Evolutionary conservation across 2,888 invertebrate species (phyloP), one percentile per base, ranked within the genome.

Genomic region (Caenorhabditis sp.): DNA sequence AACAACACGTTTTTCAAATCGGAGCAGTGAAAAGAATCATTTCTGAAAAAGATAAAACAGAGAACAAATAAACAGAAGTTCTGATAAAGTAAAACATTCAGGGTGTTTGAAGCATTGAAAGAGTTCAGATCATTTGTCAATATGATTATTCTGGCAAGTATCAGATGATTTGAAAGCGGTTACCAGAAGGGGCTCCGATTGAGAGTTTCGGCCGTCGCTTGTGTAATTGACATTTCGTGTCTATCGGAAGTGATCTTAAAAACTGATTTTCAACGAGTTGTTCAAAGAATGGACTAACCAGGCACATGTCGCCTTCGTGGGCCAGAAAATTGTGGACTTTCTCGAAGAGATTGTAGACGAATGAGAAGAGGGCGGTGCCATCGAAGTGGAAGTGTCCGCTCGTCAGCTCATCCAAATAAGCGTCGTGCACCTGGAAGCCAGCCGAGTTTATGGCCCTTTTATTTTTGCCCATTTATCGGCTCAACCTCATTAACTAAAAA

Each of bases 101-200:
- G n/a, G n/a, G n/a, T n/a, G n/a, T n/a, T n/a, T n/a, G n/a, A n/a
- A n/a, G n/a, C 5, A 30, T 30, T 30, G 30, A 30, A 30, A 9
- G n/a, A n/a, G n/a, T n/a, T n/a, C n/a, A n/a, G n/a, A n/a, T n/a
- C n/a, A n/a, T n/a, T n/a, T n/a, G n/a, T n/a, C n/a, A n/a, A n/a
- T n/a, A n/a, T n/a, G n/a, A n/a, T n/a, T n/a, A n/a, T n/a, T n/a
- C n/a, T 30, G 30, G 9, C 30, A 30, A 24, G 20, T 20, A 9
- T 24, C 27, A 27, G 27, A 5, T 48, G 26, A 35, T 3, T 15
- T 11, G 13, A 8, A 32, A 22, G 13, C 27, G 22, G 3, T 68
- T 52, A 70, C 70, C 70, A 70, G 17, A 59, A 59, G 7, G 70
- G 59, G 43, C 59, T 59, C 45, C 53, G 30, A 6, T 61, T 59